These are phyloP conservation scores for Babylonia areolata DNA, from an alignment of 1,140 invertebrate species.

Conservation along the genomic window DNA sequence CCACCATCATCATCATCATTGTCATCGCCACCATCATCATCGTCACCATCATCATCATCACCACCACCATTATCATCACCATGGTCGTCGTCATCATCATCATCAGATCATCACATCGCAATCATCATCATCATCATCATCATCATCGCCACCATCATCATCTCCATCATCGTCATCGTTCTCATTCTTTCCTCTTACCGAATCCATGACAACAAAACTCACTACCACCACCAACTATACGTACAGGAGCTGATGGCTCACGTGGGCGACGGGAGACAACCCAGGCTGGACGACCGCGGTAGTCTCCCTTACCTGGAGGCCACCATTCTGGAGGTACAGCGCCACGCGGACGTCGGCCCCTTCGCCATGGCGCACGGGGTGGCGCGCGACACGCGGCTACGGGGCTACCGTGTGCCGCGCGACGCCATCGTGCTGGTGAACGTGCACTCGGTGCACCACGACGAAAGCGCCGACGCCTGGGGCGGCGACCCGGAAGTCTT, in stretches of 20 bases:
- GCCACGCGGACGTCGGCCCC: constrained; percentile 60
- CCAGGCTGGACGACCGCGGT: constrained; percentile 39
- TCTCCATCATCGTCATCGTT: background rate
- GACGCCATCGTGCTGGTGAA: constrained; percentile 66
- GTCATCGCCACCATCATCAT: background rate
- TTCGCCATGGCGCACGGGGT: constrained; percentile 71
- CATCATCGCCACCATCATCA: background rate
- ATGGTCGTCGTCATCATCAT: constrained; percentile 5
- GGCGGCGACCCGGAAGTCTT: constrained; percentile 82
- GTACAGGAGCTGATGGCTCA: constrained; percentile 84
- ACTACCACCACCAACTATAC: no score
- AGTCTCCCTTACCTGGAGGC: constrained; percentile 50
- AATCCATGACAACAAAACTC: no score
- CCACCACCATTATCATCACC: background rate
- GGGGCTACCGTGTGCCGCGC: constrained; percentile 66
- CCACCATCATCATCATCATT: background rate
- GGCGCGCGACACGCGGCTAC: constrained; percentile 58
- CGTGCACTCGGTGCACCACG: constrained; percentile 60
- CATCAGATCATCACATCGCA: no score
- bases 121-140: constrained; percentile 4
- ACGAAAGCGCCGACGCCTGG: constrained; percentile 78
- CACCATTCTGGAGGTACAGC: constrained; percentile 50
- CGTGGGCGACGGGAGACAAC: constrained; percentile 40
- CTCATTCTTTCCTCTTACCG: no score
- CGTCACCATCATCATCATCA: background rate